Evolutionary conservation across 2,797 vertebrate species (phyloP).

Genomic region (Phalanger gymnotis): DNA sequence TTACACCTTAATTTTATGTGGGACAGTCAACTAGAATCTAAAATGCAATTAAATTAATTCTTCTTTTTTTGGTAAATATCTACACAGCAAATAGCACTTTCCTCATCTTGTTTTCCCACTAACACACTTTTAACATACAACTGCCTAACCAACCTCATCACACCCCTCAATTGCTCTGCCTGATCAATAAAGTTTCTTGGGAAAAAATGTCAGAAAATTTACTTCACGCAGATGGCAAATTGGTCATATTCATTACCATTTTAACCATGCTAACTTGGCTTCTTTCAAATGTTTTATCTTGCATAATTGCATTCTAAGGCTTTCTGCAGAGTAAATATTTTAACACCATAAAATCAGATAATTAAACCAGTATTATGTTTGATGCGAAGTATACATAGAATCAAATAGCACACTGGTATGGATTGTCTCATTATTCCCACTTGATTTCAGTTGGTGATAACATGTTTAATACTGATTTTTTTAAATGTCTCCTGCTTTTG

Average conservation of each 20-base stretch:
- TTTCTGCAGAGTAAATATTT: conserved; percentile 29
- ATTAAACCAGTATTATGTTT: conserved; percentile 5
- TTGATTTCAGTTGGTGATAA: conserved; percentile 39
- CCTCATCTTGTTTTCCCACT: neutral
- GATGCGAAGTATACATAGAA: conserved; percentile 19
- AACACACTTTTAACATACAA: neutral
- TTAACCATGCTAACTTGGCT: conserved; percentile 57
- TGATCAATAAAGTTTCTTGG: conserved; percentile 22
- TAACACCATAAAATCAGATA: conserved; percentile 18
- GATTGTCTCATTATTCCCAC: neutral
- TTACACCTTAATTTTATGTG: neutral
- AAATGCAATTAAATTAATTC: neutral
- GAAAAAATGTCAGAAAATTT: conserved; percentile 41
- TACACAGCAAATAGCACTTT: conserved; percentile 1
- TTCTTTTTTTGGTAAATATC: conserved; percentile 29
- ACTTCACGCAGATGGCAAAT: conserved; percentile 29
- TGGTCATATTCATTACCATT: conserved; percentile 58
- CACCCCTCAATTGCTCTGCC: conserved; percentile 4
- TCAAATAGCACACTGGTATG: neutral
- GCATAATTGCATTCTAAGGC: conserved; percentile 25
- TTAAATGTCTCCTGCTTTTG: neutral
- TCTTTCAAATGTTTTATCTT: conserved; percentile 39
- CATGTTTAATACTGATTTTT: neutral
- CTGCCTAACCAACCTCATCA: neutral
- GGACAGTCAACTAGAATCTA: neutral